phyloP scores from a whole-genome alignment of 2,113 vertebrate species.

The Catharus bicknelli region DNA sequence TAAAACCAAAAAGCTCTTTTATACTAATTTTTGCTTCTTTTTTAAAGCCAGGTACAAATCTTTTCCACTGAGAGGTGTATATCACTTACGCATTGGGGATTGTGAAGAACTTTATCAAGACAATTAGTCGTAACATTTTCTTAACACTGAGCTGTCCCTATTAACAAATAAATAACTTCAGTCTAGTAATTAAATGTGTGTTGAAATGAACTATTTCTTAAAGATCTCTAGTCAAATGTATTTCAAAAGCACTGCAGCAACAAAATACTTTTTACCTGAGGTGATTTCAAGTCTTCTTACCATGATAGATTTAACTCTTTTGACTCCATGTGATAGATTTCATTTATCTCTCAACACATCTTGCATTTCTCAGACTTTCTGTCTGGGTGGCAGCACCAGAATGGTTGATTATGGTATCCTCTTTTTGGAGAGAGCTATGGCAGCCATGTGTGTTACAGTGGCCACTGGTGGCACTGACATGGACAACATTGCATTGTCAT shows the following conservation, averaged over 20 bases:
- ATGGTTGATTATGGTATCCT: too few species aligned
- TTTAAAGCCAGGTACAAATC: constrained; percentile 28
- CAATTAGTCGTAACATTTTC: not conserved
- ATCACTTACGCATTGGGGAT: not conserved
- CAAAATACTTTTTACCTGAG: not conserved
- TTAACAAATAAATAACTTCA: not conserved
- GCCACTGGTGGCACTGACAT: not conserved
- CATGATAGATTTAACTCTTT: not conserved
- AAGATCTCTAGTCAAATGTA: not conserved
- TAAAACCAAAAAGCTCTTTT: not conserved
- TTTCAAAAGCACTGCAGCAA: not conserved
- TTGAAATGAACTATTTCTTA: not conserved
- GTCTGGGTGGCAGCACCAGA: not conserved
- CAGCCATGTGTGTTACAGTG: not conserved
- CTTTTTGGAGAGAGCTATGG: not conserved
- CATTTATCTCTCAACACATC: not conserved
- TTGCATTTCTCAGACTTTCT: not conserved
- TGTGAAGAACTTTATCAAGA: constrained; percentile 4
- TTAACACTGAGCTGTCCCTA: not conserved
- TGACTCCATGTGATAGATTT: not conserved
- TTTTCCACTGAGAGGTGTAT: constrained; percentile 12
- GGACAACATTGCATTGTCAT: not conserved
- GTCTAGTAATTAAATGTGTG: not conserved
- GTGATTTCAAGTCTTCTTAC: not conserved
- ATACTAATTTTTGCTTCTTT: not conserved